A percentile compares a stretch with the other conserved stretches of the same genome.
phyloP scores from a whole-genome alignment of 2,113 vertebrate genomes.

The Micromys minutus region DNA sequence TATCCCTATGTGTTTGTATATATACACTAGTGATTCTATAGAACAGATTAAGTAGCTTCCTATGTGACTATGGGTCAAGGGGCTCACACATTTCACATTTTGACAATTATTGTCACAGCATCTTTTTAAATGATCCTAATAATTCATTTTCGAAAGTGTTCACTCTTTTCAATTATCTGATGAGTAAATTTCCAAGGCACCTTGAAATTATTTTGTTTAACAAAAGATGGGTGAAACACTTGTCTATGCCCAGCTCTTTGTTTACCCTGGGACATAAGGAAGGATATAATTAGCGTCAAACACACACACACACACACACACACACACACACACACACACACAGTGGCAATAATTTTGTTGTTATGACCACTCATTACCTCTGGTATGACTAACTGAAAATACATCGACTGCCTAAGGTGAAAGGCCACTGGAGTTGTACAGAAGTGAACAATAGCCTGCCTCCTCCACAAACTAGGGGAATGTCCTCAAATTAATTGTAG shows the following conservation, averaged over 20 bases:
- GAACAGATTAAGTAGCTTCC: not conserved
- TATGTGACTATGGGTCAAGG: not conserved
- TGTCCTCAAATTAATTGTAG: not conserved
- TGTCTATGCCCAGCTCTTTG: not conserved
- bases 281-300: not conserved
- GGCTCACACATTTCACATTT: not conserved
- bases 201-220: conserved; percentile 48
- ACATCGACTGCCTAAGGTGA: not conserved
- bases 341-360: not conserved
- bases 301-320: not conserved
- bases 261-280: not conserved
- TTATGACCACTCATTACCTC: not conserved
- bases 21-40: not conserved
- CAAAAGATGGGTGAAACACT: not conserved
- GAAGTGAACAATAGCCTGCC: not conserved
- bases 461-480: not conserved
- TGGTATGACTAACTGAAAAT: not conserved
- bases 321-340: too few species aligned
- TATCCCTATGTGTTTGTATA: not conserved
- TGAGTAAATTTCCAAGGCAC: not conserved
- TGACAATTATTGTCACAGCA: not conserved
- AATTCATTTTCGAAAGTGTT: not conserved
- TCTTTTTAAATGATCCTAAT: not conserved
- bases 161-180: not conserved
- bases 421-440: not conserved